Base-by-base conservation (phyloP, 1,140 invertebrate species). In the Dolichoris vasculosae region DNA sequence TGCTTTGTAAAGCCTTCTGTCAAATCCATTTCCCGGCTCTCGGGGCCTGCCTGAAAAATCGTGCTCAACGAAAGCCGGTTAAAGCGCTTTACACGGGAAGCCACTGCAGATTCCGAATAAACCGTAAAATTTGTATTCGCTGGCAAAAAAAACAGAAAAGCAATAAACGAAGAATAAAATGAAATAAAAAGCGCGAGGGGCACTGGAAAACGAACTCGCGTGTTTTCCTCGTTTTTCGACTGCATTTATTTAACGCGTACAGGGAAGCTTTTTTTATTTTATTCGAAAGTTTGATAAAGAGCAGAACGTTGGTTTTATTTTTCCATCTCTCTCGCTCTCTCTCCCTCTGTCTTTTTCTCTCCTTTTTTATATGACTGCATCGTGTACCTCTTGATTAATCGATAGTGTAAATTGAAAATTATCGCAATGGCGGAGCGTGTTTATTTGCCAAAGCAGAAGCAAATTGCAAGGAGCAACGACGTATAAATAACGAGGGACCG, bases 1-100 rank as follows among this genome's bases (percentile, higher is more conserved):
- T 75, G 15, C 64, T 88, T 90, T 90, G 89, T 89, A 92, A 92
- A 92, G 89, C 90, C 90, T 90, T 91, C 92, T 92, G 91, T 92
- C 92, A 92, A 91, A 92, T 92, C 90, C 91, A 92, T 91, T 91
- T 89, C 88, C 88, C 87, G 88, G 87, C 83, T 87, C 83, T 71
- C 43, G 20, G 64, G n/a, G n/a, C 8, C 32, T 13, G 20, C 0
- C 67, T 80, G 59, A 83, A 86, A 86, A 86, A 83, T 86, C 87
- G 86, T 79, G 83, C 87, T 88, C 87, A 86, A 55, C 69, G 79
- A 87, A 88, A 88, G 87, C 88, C 88, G 87, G 80, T 87, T 88
- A 87, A 89, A 88, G 81, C 86, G 86, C 83, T 88, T 88, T 83
- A 88, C 89, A 88, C 85, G 79, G 64, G 80, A 88, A n/a, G 75